phyloP scores from a whole-genome alignment of 1,140 invertebrate species.

The Cotesia vestalis region DNA sequence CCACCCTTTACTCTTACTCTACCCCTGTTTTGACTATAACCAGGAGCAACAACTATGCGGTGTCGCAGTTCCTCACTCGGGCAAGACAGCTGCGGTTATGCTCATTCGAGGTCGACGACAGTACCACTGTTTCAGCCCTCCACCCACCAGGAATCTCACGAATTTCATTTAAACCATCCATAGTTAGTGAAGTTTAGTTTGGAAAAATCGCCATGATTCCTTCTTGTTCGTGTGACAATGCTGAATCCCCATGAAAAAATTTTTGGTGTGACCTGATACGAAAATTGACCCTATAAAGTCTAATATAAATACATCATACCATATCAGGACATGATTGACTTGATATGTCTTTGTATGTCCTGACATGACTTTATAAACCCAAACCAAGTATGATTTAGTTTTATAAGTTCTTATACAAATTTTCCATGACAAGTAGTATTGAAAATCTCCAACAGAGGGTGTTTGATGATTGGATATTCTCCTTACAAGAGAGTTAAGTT shows the following conservation, averaged over 20 bases:
- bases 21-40: not conserved
- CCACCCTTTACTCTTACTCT: conserved; percentile 12
- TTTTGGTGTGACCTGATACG: too few relatives aligned
- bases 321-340: too few relatives aligned
- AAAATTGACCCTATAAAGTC: too few relatives aligned
- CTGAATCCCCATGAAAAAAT: not conserved
- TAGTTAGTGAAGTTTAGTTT: conserved; percentile 2
- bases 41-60: conserved; percentile 53
- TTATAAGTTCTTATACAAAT: too few relatives aligned
- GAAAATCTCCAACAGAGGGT: too few relatives aligned
- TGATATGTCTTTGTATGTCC: too few relatives aligned
- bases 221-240: not conserved
- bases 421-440: too few relatives aligned
- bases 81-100: conserved; percentile 58
- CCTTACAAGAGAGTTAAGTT: too few relatives aligned
- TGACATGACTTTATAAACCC: too few relatives aligned
- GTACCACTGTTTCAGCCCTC: not conserved
- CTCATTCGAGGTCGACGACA: conserved; percentile 49
- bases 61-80: conserved; percentile 58
- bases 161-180: conserved; percentile 26
- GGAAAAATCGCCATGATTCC: not conserved
- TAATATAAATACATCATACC: too few relatives aligned
- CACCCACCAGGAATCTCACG: conserved; percentile 1
- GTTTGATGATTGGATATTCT: too few relatives aligned
- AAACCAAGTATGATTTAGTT: too few relatives aligned